Evolutionary conservation across 1,140 invertebrate genomes (phyloP), one percentile per base, ranked within the genome.

Genomic region (Danaus melanippus): DNA sequence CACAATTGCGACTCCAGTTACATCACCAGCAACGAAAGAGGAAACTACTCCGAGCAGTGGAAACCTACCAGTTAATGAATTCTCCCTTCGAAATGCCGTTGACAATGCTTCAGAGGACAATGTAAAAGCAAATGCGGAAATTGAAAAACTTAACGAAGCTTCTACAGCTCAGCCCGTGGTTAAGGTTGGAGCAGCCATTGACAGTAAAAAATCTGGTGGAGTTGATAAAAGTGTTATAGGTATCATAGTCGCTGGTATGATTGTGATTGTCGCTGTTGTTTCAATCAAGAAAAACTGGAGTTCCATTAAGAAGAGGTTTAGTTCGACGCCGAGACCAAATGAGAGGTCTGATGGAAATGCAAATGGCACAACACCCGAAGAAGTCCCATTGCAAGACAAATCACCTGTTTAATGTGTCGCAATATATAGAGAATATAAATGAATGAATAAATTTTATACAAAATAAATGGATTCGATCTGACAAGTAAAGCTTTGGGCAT

Each of bases 241-340:
- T 10, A 74, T 90, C 5, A 77, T 90, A 5, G 79, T 89, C 10
- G 83, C 82, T 5, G 84, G 84, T 12, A 79, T 89, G 66, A 69
- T 88, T 12, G 66, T 87, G 12, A 80, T 85, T 10, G 74, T 86
- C 7, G 86, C 80, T 10, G 85, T 77, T 11, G 84, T 88, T 45
- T 76, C 74, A 43, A 87, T 90, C 53, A 89, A 90, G 74, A 89
- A 89, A 76, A 89, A 88, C 64, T 88, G 87, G 87, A 79, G 72
- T 75, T 85, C 80, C 43, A 87, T 88, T 47, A 83, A 67, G 59
- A 86, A 83, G 44, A 59, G 66, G 45, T 85, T 86, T 56, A 76
- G 72, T 60, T 84, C 84, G n/a, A 65, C 70, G 7, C 74, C 77
- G 42, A 73, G 71, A 59, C 66, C 74, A 7, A 74, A 72, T 46